Evolutionary conservation across 2,888 invertebrate genomes (phyloP), one percentile per base, ranked within the genome.

Genomic region (Barypeithes pellucidus): DNA sequence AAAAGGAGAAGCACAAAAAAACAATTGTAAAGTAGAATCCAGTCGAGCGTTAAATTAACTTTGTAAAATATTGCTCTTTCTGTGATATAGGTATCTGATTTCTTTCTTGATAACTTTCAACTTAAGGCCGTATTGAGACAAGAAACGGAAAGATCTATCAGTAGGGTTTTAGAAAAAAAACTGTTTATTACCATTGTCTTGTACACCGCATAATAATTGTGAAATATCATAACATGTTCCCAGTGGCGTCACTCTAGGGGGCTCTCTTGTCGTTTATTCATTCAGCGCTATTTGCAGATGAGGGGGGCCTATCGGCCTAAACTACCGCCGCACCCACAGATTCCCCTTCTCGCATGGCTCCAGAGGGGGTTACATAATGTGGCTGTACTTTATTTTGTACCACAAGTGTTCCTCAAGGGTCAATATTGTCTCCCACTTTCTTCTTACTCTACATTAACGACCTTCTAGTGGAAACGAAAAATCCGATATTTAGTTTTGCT

Each of bases 31-130:
- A 78, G 78, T 76, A 76, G 79, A 77, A 80, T 81, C 80, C 83
- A 83, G 79, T 83, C 79, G 81, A 81, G 82, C 83, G 82, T 82
- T 82, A 83, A 83, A 83, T 83, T 83, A 83, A 83, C 82, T 82
- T 79, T 73, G 82, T 82, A 81, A 82, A 82, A 82, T 82, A 83
- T 81, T 79, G 79, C 81, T 81, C 81, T 80, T 74, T 79, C 79
- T 80, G 79, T 78, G 73, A 73, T 73, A 73, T 73, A 73, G 69
- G 73, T 73, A 60, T 73, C 69, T 52, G 73, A 73, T 73, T 73
- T 73, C 73, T 73, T 69, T 68, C 60, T 65, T 68, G 73, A 69
- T 72, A 72, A 61, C 62, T 72, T 67, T 67, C 50, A 67, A 16
- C 18, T 67, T 67, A 63, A 69, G 29, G 33, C 72, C 47, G 72